Evolutionary conservation across 2,797 vertebrate genomes (phyloP).

Genomic region (Galaxias olidus): DNA sequence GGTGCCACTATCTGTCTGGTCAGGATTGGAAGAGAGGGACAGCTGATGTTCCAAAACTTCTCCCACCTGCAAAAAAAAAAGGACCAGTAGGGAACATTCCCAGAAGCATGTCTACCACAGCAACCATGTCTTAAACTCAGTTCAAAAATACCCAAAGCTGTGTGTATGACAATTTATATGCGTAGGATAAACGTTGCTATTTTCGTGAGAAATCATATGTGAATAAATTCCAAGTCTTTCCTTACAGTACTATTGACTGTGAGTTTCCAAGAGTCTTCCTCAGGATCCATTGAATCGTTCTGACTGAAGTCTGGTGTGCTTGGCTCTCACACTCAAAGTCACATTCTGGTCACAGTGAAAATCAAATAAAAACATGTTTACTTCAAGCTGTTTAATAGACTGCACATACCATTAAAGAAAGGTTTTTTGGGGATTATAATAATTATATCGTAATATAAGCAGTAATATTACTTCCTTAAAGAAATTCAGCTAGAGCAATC

Average conservation of each 20-base stretch:
- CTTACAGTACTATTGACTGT: conserved; percentile 44
- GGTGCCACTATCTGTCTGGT: conserved; percentile 72
- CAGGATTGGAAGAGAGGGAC: conserved; percentile 36
- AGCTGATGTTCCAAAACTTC: conserved; percentile 28
- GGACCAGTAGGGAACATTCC: too few relatives aligned
- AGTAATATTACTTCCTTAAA: conserved; percentile 37
- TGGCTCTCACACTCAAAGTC: conserved; percentile 18
- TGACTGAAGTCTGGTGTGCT: conserved; percentile 25
- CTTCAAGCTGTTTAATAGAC: too few relatives aligned
- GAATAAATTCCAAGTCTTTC: conserved; percentile 3
- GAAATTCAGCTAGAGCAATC: conserved; percentile 29
- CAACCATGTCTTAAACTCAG: not conserved
- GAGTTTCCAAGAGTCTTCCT: conserved; percentile 28
- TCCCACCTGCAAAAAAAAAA: not conserved
- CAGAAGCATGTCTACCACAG: not conserved
- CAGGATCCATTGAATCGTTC: conserved; percentile 53
- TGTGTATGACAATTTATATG: not conserved
- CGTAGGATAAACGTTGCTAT: too few relatives aligned
- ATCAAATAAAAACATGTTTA: not conserved
- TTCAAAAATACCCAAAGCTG: not conserved
- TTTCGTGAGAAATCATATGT: too few relatives aligned
- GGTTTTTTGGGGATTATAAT: conserved; percentile 10
- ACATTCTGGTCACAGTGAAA: not conserved
- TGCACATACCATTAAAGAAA: too few relatives aligned
- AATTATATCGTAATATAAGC: conserved; percentile 50